These are phyloP conservation scores for Dicrurus megarhynchus DNA, from an alignment of 2,113 vertebrate genomes.

Conservation along the genomic window DNA sequence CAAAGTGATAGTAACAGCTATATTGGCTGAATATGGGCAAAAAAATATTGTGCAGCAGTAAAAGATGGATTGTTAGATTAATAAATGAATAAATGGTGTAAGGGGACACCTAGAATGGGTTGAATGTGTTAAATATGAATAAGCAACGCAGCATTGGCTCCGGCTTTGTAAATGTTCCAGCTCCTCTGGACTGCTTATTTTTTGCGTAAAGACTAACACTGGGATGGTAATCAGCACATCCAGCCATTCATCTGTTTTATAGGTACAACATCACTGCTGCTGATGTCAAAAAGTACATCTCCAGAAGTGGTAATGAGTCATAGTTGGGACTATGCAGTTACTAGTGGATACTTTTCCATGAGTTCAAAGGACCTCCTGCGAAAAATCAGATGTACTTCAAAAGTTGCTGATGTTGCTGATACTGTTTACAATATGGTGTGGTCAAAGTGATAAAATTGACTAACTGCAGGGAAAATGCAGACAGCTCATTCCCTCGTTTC, in stretches of 20 bases:
- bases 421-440: not conserved
- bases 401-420: not conserved
- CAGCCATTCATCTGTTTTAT: not conserved
- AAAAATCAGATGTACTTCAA: not conserved
- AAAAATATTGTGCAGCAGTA: not conserved
- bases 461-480: not conserved
- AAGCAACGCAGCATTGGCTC: not conserved
- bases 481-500: not conserved
- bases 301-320: not conserved
- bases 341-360: not conserved
- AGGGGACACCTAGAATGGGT: not conserved
- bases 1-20: not conserved
- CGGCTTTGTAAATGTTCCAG: not conserved
- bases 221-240: not conserved
- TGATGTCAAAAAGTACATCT: not conserved
- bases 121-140: not conserved
- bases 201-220: not conserved
- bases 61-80: not conserved
- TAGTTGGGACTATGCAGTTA: not conserved
- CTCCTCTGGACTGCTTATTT: not conserved
- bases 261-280: not conserved
- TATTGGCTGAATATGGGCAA: not conserved
- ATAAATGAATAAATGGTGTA: not conserved
- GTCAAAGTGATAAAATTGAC: not conserved
- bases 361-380: not conserved